These are phyloP conservation scores for Zenarchopterus dispar DNA, from an alignment of 2,797 vertebrate species.

Conservation along the genomic window DNA sequence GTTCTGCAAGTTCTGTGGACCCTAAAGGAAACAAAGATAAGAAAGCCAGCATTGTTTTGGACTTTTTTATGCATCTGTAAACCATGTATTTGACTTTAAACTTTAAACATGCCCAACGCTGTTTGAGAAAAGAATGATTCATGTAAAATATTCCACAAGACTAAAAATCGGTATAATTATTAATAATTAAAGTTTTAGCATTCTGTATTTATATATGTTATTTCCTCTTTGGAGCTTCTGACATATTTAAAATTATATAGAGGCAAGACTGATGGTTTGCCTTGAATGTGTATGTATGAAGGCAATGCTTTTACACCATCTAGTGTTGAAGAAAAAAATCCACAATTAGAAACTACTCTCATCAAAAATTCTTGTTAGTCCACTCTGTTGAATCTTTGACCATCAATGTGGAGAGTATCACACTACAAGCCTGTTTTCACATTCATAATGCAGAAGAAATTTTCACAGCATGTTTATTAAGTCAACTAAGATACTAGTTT, in stretches of 20 bases:
- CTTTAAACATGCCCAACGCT: conserved; percentile 10
- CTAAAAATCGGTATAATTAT: background rate
- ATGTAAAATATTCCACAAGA: background rate
- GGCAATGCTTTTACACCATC: conserved; percentile 58
- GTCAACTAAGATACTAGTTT: background rate
- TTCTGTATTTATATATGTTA: background rate
- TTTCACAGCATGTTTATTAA: background rate
- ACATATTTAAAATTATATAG: background rate
- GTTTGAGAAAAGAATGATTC: background rate
- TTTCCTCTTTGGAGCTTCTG: background rate
- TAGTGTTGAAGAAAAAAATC: conserved; percentile 56
- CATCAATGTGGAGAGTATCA: conserved; percentile 1
- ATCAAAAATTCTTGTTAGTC: background rate
- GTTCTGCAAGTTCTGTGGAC: conserved; percentile 14
- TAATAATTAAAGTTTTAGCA: background rate
- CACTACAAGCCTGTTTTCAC: background rate
- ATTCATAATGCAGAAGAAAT: too few species aligned
- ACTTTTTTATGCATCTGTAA: conserved; percentile 34
- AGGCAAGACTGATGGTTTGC: background rate
- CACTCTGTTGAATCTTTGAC: conserved; percentile 2
- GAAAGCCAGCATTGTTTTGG: conserved; percentile 35
- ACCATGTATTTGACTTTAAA: background rate
- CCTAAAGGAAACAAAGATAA: conserved; percentile 51
- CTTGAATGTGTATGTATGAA: conserved; percentile 15
- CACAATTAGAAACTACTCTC: background rate